Evolutionary conservation across 2,113 vertebrate species (phyloP), one percentile per base, ranked within the genome.

Genomic region (Dicerorhinus sumatrensis): DNA sequence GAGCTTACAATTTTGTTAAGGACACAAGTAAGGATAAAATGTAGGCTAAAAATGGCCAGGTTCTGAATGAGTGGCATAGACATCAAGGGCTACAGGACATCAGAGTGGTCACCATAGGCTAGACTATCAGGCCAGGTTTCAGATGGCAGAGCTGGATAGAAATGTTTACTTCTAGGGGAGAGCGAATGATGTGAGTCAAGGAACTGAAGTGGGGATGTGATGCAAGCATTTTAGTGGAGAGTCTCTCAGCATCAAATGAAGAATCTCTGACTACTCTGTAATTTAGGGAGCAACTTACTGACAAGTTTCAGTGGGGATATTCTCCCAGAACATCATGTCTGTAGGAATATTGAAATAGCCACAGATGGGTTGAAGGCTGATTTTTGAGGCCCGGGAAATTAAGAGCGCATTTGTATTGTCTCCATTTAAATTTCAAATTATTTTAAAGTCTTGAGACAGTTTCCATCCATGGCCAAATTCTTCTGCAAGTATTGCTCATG

Each of bases 371-470:
- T 14, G 20, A 67, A 91, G 51, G 1, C 33, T 86, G 69, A 65
- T 85, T 97, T 95, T 91, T 48, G 31, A 94, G 58, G 18, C 16
- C 46, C n/a, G 23, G 13, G 33, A 76, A 80, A 62, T 85, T 54
- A 91, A 69, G 60, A 87, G 21, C 76, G 63, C 54, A 70, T 6
- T 91, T 94, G 23, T 56, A 77, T 73, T 42, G 56, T 51, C 2
- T 42, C 42, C 39, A 77, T 87, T 91, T 97, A 84, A 65, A 51
- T 89, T 94, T 92, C 29, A 65, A 63, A 60, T 79, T 92, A 58
- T 77, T 83, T 96, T 46, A 16, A 60, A 96, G 27, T 92, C 46
- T 92, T 95, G 27, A 14, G 21, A 48, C 3, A 51, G 33, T 83
- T 96, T 76, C 17, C 18, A 12, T 76, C 48, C 5, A 17, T 36